phyloP scores from a whole-genome alignment of 2,888 invertebrate genomes.

The Pinctada fucata region DNA sequence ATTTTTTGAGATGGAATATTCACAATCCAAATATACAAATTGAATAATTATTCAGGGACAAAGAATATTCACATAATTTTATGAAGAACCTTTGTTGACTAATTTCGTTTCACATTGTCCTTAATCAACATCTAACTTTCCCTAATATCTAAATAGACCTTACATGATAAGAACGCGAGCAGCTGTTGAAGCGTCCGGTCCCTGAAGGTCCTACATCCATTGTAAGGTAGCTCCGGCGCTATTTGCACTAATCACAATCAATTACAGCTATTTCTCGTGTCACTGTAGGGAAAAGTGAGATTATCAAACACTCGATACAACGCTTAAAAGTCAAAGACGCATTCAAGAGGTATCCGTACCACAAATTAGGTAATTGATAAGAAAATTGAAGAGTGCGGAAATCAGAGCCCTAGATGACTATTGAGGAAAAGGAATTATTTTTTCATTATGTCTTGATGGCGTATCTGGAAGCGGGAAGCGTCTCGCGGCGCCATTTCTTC shows the following conservation, averaged over 20 bases:
- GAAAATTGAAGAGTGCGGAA: constrained; percentile 34
- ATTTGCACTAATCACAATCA: not conserved
- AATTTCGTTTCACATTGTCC: too few species aligned
- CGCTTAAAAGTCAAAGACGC: not conserved
- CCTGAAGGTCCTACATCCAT: too few species aligned
- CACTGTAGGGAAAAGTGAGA: not conserved
- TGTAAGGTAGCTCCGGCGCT: too few species aligned
- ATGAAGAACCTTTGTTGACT: too few species aligned
- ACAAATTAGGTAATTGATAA: constrained; percentile 35
- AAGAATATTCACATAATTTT: too few species aligned
- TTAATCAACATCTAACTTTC: too few species aligned
- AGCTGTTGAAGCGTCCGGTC: too few species aligned
- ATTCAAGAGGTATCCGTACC: not conserved
- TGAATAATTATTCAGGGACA: too few species aligned
- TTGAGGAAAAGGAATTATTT: constrained; percentile 7
- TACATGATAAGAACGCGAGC: too few species aligned
- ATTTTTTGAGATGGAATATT: too few species aligned
- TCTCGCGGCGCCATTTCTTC: not conserved
- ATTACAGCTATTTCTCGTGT: not conserved
- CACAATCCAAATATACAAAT: too few species aligned
- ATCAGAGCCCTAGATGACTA: not conserved
- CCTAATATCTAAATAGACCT: too few species aligned
- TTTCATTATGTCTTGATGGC: constrained; percentile 5
- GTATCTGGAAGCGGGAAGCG: not conserved
- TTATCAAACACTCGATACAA: not conserved